phyloP scores from a whole-genome alignment of 2,113 vertebrate genomes.

The Tetraodon nigroviridis region DNA sequence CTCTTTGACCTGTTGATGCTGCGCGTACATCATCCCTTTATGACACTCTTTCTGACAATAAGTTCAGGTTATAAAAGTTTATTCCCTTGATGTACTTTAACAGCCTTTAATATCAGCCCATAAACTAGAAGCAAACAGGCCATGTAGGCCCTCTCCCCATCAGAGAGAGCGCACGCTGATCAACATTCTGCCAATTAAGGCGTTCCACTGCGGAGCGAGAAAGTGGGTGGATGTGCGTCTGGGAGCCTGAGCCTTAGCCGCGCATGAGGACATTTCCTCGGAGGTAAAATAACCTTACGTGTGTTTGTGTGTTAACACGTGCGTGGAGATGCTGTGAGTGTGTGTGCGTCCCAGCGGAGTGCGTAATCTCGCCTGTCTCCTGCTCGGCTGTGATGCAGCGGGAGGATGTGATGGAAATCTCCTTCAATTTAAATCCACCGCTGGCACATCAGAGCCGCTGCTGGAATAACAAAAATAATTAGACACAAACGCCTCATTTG shows the following conservation, averaged over 20 bases:
- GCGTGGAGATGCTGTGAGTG: conserved; percentile 12
- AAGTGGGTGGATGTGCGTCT: conserved; percentile 31
- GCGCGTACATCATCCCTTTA: conserved; percentile 50
- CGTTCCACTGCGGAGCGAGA: conserved; percentile 24
- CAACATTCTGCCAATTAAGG: conserved; percentile 55
- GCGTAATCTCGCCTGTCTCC: conserved; percentile 65
- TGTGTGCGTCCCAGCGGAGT: conserved; percentile 49
- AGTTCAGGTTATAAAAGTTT: conserved; percentile 68
- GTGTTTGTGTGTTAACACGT: conserved; percentile 1
- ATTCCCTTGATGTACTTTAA: conserved; percentile 70
- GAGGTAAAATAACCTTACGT: conserved; percentile 40
- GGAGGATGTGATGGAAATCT: conserved; percentile 96
- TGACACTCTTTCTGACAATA: conserved; percentile 54
- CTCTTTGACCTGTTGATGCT: conserved; percentile 24
- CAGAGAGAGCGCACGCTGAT: conserved; percentile 44
- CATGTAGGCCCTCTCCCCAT: conserved; percentile 38
- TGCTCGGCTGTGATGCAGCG: conserved; percentile 74
- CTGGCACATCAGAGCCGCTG: conserved; percentile 84
- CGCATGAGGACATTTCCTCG: conserved; percentile 34
- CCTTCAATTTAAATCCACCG: conserved; percentile 95
- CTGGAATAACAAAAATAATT: conserved; percentile 97
- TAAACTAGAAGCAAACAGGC: conserved; percentile 67
- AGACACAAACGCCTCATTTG: conserved; percentile 92
- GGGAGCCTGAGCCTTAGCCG: conserved; percentile 23
- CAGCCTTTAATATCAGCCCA: conserved; percentile 65